These are phyloP conservation scores for Philaethria dido DNA, from an alignment of 2,888 invertebrate species.

Conservation along the genomic window DNA sequence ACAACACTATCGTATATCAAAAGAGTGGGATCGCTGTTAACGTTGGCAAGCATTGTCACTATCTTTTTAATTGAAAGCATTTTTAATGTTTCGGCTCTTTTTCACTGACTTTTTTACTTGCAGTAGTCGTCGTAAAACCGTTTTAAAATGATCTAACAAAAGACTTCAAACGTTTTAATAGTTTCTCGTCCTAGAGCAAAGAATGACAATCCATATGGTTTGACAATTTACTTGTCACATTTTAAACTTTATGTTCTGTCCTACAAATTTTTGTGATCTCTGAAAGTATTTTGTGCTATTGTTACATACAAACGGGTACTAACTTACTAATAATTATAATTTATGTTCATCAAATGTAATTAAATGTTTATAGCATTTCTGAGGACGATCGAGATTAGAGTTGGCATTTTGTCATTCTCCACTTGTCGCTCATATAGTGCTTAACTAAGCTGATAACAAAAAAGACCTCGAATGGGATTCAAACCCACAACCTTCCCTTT, in stretches of 20 bases:
- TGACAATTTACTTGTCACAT: slow-evolving; percentile 66
- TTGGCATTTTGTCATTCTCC: too few species aligned
- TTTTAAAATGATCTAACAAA: slow-evolving; percentile 69
- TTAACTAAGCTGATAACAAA: too few species aligned
- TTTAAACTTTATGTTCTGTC: slow-evolving; percentile 69
- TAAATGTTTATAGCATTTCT: too few species aligned
- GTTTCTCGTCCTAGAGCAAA: slow-evolving; percentile 54
- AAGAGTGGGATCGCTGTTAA: slow-evolving; percentile 70
- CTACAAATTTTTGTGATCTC: slow-evolving; percentile 50
- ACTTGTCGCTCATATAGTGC: too few species aligned
- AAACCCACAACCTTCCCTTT: too few species aligned
- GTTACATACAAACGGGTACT: slow-evolving; percentile 15
- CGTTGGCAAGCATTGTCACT: slow-evolving; percentile 76
- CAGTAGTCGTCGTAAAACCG: slow-evolving; percentile 75
- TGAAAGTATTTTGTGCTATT: slow-evolving; percentile 29
- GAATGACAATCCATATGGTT: slow-evolving; percentile 74
- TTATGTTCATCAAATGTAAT: neutral
- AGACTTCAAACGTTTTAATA: slow-evolving; percentile 76
- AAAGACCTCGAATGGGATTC: too few species aligned
- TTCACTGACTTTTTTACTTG: slow-evolving; percentile 57
- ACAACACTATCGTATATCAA: slow-evolving; percentile 83
- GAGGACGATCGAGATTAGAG: too few species aligned
- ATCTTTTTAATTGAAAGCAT: slow-evolving; percentile 76
- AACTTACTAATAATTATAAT: neutral
- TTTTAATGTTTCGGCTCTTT: slow-evolving; percentile 70